A percentile compares a stretch with the other conserved stretches of the same genome.
Conservation (phyloP, 1,140 invertebrate genomes). For the Bombus superbus region DNA sequence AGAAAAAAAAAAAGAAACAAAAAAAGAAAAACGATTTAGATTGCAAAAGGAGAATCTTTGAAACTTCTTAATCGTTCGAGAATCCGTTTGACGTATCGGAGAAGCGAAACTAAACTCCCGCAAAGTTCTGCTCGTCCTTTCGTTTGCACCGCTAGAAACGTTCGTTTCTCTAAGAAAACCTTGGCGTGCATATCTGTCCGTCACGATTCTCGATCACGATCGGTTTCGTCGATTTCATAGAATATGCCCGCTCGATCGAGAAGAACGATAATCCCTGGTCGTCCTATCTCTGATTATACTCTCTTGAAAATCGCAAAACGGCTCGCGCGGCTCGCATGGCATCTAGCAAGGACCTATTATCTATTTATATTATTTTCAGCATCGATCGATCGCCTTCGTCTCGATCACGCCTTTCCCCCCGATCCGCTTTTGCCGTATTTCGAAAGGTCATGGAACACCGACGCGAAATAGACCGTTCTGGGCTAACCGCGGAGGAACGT, state of each 20-base stretch:
- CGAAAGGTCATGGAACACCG: slow-evolving; percentile 56
- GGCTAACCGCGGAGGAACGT: not conserved
- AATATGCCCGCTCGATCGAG: not conserved
- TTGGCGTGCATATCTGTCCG: slow-evolving; percentile 37
- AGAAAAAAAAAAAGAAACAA: too few species aligned
- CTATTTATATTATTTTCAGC: slow-evolving; percentile 66
- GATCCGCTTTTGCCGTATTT: slow-evolving; percentile 30
- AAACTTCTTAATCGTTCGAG: not conserved
- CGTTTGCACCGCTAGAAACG: not conserved
- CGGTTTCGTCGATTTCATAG: slow-evolving; percentile 28
- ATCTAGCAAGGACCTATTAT: slow-evolving; percentile 49
- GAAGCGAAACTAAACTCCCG: not conserved
- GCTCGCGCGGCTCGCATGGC: not conserved
- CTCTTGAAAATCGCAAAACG: slow-evolving; percentile 10
- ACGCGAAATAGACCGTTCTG: slow-evolving; percentile 50
- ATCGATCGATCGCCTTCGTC: slow-evolving; percentile 58
- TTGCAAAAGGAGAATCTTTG: not conserved
- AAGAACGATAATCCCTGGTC: slow-evolving; percentile 29
- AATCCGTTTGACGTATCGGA: slow-evolving; percentile 1
- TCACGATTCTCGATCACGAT: slow-evolving; percentile 50
- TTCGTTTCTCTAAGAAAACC: slow-evolving; percentile 25
- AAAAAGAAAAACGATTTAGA: not conserved
- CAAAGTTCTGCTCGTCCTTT: not conserved
- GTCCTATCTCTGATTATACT: slow-evolving; percentile 34
- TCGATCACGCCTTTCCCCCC: slow-evolving; percentile 52